These are phyloP conservation scores for Lamellibrachia luymesi DNA, from an alignment of 1,140 invertebrate genomes.

Conservation along the genomic window DNA sequence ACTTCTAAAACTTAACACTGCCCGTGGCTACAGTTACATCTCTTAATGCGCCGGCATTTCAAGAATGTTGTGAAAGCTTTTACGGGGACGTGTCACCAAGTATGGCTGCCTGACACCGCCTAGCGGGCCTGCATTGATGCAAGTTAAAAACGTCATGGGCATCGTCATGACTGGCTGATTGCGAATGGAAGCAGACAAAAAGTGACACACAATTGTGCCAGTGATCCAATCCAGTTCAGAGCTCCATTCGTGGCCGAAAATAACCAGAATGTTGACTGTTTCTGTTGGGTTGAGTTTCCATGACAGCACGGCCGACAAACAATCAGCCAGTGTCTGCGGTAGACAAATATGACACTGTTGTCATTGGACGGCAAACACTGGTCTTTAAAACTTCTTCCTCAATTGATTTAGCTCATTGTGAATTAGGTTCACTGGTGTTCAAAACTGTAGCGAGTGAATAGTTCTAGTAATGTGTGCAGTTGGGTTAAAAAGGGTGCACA, in stretches of 20 bases:
- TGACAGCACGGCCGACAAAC: background rate
- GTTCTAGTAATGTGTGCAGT: too few species aligned
- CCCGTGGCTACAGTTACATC: background rate
- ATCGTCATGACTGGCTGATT: background rate
- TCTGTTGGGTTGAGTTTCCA: background rate
- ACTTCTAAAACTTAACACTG: background rate
- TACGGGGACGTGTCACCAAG: background rate
- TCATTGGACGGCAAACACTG: background rate
- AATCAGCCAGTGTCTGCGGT: too few species aligned
- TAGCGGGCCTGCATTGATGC: background rate
- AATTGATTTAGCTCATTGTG: too few species aligned
- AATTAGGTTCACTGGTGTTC: too few species aligned
- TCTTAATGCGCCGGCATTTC: background rate
- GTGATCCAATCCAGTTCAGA: background rate
- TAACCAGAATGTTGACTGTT: background rate
- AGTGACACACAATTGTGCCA: background rate
- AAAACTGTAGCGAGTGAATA: too few species aligned
- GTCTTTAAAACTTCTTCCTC: too few species aligned
- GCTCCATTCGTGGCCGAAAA: background rate
- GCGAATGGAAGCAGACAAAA: background rate
- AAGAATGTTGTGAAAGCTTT: background rate
- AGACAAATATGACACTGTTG: background rate
- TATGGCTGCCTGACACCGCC: background rate
- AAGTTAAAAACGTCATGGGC: background rate
- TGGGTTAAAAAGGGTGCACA: too few species aligned